Base-by-base conservation (phyloP, 1,140 invertebrate genomes). In the Diorhabda carinulata region DNA sequence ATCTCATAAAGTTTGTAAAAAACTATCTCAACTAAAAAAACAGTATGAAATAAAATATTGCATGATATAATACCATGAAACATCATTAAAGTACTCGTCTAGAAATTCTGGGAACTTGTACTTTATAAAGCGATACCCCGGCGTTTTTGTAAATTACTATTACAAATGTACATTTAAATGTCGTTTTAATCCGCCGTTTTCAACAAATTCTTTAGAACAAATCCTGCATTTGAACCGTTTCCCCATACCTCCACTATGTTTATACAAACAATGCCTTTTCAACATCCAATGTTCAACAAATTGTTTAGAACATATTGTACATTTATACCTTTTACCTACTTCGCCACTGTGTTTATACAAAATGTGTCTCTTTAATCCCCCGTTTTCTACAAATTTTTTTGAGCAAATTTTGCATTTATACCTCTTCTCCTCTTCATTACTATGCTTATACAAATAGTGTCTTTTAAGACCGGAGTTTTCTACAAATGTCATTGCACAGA, bases 161-260 rank as follows among this genome's bases (percentile, higher is more conserved):
- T 52, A 52, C n/a, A 52, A 52, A 52, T 52, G 47, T 52, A 52
- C 47, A 52, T 52, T 52, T 52, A 52, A 52, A 52, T 52, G 47
- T 52, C 47, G 47, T 52, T 52, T 52, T 2, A 52, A n/a, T 52
- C 47, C 47, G 2, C 47, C 47, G n/a, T 52, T 52, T 52, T 52
- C 47, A n/a, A 52, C 47, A 4, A 52, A 52, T 52, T 52, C 47
- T 52, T 52, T 52, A 52, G 47, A 52, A 52, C 47, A 52, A 8
- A 52, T 52, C n/a, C 47, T 52, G n/a, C 47, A 52, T n/a, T 52
- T 52, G n/a, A 52, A 52, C n/a, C 47, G 6, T n/a, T 52, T 52
- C 6, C 47, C 47, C 47, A 52, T 52, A 52, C 47, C 47, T n/a
- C 47, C 47, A 52, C 47, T 52, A 52, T 52, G 47, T n/a, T 52